Evolutionary conservation across 2,797 vertebrate genomes (phyloP), one percentile per base, ranked within the genome.

Genomic region (Cottoperca gobio): DNA sequence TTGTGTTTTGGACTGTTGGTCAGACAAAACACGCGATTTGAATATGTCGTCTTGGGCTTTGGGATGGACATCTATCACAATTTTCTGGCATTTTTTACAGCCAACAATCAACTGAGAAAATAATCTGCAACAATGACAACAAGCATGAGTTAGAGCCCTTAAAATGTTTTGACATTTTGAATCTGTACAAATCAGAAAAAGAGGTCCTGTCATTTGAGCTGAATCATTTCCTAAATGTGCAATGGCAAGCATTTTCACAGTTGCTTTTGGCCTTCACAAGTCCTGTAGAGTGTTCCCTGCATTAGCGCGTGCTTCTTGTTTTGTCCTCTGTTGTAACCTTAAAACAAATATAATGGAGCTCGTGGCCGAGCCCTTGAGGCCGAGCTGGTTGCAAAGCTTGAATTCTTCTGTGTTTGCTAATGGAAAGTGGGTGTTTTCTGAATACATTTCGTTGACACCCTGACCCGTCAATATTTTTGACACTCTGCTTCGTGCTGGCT

Each of bases 371-470:
- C 55, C 69, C 28, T 11, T 2, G 35, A 62, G 39, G 10, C 21
- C 4, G 13, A 67, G 67, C 54, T 17, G 68, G 60, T 81, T 50
- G 54, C 72, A 67, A 24, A 84, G 64, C n/a, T 53, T 74, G 61
- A 23, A 83, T 88, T 60, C 68, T 77, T 84, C 61, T 53, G 80
- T 8, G 35, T 81, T 73, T 68, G 76, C 76, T 78, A 84, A 89
- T 86, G 88, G 82, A 88, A 88, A 87, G 70, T 71, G 71, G 62
- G 79, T 40, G 82, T 89, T 89, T 85, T 78, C 79, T 66, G 73
- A 76, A 67, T 31, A 12, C 39, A 52, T 80, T 73, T 73, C 0
- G 24, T 55, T 61, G 76, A 90, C 86, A 81, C 76, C 76, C 75
- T 78, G 82, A 87, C 78, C 84, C 40, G 54, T 88, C 82, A 58